Percentiles rank a stretch among this genome's conserved stretches.
Evolutionary conservation across 2,113 vertebrate genomes (phyloP).

Genomic region (Guaruba guarouba): DNA sequence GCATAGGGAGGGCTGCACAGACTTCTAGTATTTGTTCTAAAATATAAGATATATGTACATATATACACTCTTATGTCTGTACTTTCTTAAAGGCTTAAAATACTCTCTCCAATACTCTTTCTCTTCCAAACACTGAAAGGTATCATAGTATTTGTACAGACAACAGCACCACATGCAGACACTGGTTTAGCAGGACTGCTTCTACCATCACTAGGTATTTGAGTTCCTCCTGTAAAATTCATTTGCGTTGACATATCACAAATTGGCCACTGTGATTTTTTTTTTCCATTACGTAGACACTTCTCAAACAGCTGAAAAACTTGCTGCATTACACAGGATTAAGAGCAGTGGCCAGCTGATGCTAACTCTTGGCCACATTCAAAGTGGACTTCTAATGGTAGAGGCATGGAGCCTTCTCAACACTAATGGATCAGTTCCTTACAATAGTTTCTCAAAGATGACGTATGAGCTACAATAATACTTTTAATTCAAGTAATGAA

Average conservation of each 20-base stretch:
- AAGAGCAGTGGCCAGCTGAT: not conserved
- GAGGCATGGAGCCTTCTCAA: not conserved
- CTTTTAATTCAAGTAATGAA: slow-evolving; percentile 4
- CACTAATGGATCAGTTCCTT: not conserved
- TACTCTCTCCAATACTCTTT: not conserved
- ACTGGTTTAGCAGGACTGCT: not conserved
- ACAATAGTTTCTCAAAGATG: not conserved
- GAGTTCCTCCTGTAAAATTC: not conserved
- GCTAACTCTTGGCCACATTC: not conserved
- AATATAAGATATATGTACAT: not conserved
- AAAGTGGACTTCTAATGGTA: not conserved
- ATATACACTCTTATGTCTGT: not conserved
- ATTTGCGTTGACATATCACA: not conserved
- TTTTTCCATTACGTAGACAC: not conserved
- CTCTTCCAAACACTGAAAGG: not conserved
- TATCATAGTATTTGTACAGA: not conserved
- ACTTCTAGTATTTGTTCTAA: not conserved
- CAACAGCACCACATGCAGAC: not conserved
- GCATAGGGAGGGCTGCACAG: not conserved
- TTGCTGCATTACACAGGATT: not conserved
- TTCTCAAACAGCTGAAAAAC: not conserved
- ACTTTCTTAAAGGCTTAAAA: not conserved
- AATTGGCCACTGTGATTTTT: not conserved
- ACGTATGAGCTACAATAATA: not conserved
- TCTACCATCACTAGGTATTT: not conserved